Percentiles rank a stretch among this genome's conserved stretches.
Conservation (phyloP, 2,113 vertebrate genomes). For the Climacteris rufus region DNA sequence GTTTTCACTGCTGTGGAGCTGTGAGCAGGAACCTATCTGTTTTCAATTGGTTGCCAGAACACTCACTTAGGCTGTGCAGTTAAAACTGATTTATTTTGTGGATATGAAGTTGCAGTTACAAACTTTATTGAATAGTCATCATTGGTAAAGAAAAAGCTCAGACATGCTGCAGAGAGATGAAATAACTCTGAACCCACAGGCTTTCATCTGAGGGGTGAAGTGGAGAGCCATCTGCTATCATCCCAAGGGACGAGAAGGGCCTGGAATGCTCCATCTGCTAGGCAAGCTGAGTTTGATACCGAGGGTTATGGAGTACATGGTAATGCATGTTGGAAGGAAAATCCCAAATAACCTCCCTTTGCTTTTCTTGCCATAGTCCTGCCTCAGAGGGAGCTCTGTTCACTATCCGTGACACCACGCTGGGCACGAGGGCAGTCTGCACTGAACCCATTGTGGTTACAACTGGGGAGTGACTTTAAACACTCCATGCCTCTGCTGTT, state of each 20-base stretch:
- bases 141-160: conserved; percentile 6
- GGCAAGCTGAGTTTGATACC: neutral
- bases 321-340: neutral
- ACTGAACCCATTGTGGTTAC: neutral
- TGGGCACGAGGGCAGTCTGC: accelerated
- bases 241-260: neutral
- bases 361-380: neutral
- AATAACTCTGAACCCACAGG: neutral
- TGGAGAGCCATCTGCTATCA: neutral
- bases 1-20: conserved; percentile 26
- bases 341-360: neutral
- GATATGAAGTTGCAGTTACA: conserved; percentile 10
- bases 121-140: conserved; percentile 1
- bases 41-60: conserved; percentile 32
- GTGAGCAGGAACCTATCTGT: conserved; percentile 19
- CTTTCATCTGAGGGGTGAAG: neutral
- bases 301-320: neutral
- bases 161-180: neutral
- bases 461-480: neutral
- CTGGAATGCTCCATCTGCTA: neutral
- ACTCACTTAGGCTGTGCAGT: neutral
- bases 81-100: conserved; percentile 46
- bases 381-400: neutral
- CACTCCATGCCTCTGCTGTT: neutral
- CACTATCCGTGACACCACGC: accelerated